Percentiles rank a stretch among this genome's conserved stretches.
Evolutionary conservation across 1,140 invertebrate species (phyloP).

Genomic region (Probaryconus sp.): DNA sequence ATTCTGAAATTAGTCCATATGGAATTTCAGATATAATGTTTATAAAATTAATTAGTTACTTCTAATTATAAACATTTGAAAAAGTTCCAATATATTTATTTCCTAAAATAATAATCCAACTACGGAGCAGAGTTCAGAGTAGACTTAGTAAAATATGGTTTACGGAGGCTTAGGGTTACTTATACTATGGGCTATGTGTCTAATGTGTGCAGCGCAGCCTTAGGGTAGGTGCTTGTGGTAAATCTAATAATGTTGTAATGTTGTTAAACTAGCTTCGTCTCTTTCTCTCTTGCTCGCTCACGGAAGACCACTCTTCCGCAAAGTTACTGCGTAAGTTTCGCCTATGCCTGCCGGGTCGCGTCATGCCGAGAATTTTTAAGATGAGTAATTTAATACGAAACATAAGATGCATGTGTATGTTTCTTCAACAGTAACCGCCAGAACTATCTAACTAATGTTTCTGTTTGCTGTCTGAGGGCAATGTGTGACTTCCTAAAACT

Average conservation of each 20-base stretch:
- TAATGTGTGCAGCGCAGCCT: conserved; percentile 69
- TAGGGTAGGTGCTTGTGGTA: conserved; percentile 77
- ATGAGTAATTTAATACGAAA: conserved; percentile 35
- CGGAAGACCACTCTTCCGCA: conserved; percentile 35
- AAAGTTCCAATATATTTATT: no score
- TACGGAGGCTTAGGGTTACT: conserved; percentile 72
- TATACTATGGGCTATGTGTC: conserved; percentile 70
- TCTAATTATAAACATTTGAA: no score
- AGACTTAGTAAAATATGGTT: conserved; percentile 55
- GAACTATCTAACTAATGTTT: no score
- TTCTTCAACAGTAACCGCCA: conserved; percentile 26
- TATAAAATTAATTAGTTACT: no score
- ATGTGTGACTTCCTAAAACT: no score
- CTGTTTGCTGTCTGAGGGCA: no score
- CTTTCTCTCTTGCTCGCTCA: conserved; percentile 23
- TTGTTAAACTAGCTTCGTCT: conserved; percentile 69
- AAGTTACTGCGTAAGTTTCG: conserved; percentile 59
- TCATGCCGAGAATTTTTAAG: conserved; percentile 62
- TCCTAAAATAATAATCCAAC: conserved; percentile 35
- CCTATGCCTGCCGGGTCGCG: conserved; percentile 59
- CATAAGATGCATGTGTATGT: conserved; percentile 23
- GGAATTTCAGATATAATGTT: no score
- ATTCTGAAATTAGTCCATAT: no score
- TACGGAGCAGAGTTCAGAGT: conserved; percentile 41
- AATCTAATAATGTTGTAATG: conserved; percentile 79